Evolutionary conservation across 2,888 invertebrate genomes (phyloP).

Genomic region (Sarcophaga variegata): DNA sequence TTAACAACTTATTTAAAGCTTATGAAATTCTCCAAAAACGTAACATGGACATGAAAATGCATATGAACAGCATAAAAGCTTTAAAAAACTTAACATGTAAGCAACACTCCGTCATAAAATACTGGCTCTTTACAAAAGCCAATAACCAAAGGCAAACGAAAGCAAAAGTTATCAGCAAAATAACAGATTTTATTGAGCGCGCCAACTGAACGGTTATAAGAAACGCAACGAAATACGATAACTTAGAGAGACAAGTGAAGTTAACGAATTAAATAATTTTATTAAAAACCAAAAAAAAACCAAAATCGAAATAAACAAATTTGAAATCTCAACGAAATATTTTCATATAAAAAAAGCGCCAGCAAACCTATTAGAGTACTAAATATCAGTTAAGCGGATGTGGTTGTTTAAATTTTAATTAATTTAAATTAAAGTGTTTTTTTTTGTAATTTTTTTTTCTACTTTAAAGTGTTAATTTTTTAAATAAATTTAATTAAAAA

Average conservation of each 20-base stretch:
- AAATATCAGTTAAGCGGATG: constrained; percentile 9
- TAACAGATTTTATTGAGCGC: constrained; percentile 74
- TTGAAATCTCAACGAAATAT: no score
- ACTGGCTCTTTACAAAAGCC: constrained; percentile 17
- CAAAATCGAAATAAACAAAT: no score
- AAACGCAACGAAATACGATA: constrained; percentile 47
- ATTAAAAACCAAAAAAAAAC: constrained; percentile 12
- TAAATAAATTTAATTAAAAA: constrained; percentile 18
- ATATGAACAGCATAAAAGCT: constrained; percentile 43
- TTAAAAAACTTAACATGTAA: constrained; percentile 47
- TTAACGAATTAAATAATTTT: constrained; percentile 28
- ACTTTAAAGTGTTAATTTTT: constrained; percentile 28
- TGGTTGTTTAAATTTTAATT: constrained; percentile 33
- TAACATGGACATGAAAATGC: neutral
- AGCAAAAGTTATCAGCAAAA: constrained; percentile 69
- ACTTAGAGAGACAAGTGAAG: neutral
- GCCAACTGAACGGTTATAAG: constrained; percentile 73
- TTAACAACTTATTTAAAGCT: no score
- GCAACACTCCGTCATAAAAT: neutral
- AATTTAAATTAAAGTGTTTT: neutral
- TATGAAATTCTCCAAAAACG: neutral
- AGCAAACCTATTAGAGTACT: constrained; percentile 34
- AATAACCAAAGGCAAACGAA: constrained; percentile 63
- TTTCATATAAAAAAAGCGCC: neutral
- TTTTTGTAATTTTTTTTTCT: neutral